Evolutionary conservation across 2,888 invertebrate genomes (phyloP), one percentile per base, ranked within the genome.

Genomic region (Nephrotoma guestfalica): DNA sequence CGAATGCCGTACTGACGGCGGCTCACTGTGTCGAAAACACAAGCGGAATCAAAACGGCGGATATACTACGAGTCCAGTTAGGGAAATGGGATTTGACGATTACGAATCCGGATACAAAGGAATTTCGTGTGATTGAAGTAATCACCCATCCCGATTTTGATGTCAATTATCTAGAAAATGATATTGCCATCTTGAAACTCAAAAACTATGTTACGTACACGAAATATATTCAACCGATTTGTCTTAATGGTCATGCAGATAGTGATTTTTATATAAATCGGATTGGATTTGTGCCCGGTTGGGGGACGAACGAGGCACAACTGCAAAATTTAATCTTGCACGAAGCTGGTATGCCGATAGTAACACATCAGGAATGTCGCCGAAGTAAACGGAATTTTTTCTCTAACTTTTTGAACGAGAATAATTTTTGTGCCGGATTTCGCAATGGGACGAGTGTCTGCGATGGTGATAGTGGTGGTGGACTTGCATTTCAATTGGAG

Each of bases 401-500:
- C 47, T 87, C 88, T 6, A 13, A 85, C 0, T 87, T 87, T 45
- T 51, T 88, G 18, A 83, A 87, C 0, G 87, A 87, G 18, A 86
- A 42, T 43, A 88, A 87, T 86, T 88, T 57, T 86, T 88, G 88
- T 87, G 88, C 88, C 7, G 88, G 88, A n/a, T 88, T 86, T 84
- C 85, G 87, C n/a, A 88, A 88, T 86, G 88, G 88, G n/a, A 92
- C 91, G 2, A 93, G 92, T 86, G 92, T 92, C 4, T 93, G 93
- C 88, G 93, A 93, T 57, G 93, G 93, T 0, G 93, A 93, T 88
- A 93, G 93, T 86, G 93, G 93, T 0, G 92, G 93, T 83, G 93
- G 92, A 0, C 91, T 92, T 88, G 88, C 90, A 15, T 89, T 93
- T 6, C 83, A 87, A 86, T 13, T 47, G 2, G 47, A 87, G 51